A percentile compares a stretch with the other conserved stretches of the same genome.
phyloP scores from a whole-genome alignment of 2,113 vertebrate genomes.

The Accipiter virgatus region DNA sequence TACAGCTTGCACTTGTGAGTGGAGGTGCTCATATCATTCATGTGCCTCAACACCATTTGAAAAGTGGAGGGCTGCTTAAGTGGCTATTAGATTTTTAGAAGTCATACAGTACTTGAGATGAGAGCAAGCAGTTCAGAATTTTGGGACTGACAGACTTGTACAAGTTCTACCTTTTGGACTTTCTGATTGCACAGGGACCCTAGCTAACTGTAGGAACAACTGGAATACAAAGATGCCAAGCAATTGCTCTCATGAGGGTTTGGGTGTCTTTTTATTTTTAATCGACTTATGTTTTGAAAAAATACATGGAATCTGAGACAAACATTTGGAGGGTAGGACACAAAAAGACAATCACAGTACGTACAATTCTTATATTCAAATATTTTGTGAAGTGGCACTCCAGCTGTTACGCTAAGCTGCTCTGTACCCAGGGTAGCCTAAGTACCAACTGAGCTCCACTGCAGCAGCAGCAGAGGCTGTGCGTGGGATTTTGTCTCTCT shows the following conservation, averaged over 20 bases:
- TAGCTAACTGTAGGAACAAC: neutral
- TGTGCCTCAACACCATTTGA: neutral
- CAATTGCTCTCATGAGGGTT: rapidly evolving
- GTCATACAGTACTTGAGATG: neutral
- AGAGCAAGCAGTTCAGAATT: neutral
- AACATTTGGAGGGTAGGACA: neutral
- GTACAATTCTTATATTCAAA: neutral
- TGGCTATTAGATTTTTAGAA: neutral
- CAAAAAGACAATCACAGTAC: neutral
- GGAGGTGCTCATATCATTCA: neutral
- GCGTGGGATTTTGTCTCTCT: neutral
- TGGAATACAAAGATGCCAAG: neutral
- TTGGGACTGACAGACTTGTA: neutral
- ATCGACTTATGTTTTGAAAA: neutral
- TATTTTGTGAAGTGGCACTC: neutral
- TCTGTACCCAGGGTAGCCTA: neutral
- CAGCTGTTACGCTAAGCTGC: neutral
- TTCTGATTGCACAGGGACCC: neutral
- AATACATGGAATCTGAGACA: neutral
- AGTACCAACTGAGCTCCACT: neutral
- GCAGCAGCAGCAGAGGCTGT: neutral
- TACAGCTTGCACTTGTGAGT: neutral
- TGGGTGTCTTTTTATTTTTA: neutral
- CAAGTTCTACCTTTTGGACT: neutral
- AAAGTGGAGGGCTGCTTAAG: neutral